A percentile compares a stretch with the other conserved stretches of the same genome.
These are phyloP conservation scores for Camelus dromedarius DNA, from an alignment of 2,113 vertebrate species.

Conservation along the genomic window DNA sequence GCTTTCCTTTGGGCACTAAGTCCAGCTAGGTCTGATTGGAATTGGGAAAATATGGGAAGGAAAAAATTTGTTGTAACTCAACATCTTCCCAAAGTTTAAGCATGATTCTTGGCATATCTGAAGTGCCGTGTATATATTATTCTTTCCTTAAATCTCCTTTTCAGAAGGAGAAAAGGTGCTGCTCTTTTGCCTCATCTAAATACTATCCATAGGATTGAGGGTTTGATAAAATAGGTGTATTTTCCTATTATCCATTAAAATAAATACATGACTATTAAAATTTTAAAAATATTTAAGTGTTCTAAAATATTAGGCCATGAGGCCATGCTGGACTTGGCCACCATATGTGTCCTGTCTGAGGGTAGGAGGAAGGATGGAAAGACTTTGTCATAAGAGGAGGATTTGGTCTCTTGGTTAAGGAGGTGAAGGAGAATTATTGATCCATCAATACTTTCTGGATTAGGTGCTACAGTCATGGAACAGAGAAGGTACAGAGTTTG, in stretches of 20 bases:
- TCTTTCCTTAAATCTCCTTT: constrained; percentile 38
- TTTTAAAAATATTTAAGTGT: background rate
- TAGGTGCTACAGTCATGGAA: background rate
- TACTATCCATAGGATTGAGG: background rate
- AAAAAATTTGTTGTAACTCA: constrained; percentile 1
- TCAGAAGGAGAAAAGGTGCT: background rate
- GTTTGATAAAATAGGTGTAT: background rate
- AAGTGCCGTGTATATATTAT: background rate
- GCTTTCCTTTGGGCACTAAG: background rate
- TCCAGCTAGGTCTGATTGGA: background rate
- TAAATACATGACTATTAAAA: background rate
- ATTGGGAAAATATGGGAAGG: background rate
- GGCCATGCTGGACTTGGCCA: background rate
- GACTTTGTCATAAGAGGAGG: background rate
- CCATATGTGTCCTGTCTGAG: background rate
- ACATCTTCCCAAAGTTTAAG: background rate
- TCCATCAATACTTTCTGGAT: background rate
- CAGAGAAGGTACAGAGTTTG: background rate
- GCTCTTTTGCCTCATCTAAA: background rate
- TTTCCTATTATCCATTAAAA: background rate
- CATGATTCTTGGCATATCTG: background rate
- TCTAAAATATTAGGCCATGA: background rate
- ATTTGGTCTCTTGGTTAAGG: background rate
- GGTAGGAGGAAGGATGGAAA: background rate
- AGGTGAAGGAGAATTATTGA: background rate